Evolutionary conservation across 1,140 invertebrate genomes (phyloP).

Genomic region (Andrena cerasifolii): DNA sequence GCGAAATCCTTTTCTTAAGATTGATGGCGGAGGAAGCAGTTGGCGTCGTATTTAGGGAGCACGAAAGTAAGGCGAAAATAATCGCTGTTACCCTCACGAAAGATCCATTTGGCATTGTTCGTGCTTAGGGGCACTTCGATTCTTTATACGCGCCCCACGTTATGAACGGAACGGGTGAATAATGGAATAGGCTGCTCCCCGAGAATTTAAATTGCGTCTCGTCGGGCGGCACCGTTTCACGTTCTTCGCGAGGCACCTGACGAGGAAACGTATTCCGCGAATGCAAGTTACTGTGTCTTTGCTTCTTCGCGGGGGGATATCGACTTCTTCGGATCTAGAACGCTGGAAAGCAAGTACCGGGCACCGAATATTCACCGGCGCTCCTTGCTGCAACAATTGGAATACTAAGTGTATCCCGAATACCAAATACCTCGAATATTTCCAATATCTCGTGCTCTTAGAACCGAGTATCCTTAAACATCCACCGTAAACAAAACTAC

Average conservation of each 20-base stretch:
- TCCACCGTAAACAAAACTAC: too few species aligned
- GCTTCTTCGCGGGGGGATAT: too few species aligned
- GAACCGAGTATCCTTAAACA: not conserved
- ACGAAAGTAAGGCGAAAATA: constrained; percentile 1
- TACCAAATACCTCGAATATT: not conserved
- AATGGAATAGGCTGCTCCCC: constrained; percentile 27
- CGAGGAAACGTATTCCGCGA: not conserved
- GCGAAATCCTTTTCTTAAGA: not conserved
- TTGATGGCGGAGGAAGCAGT: not conserved
- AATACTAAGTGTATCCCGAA: not conserved
- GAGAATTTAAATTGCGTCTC: constrained; percentile 29
- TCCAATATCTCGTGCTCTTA: not conserved
- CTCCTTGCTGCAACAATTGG: too few species aligned
- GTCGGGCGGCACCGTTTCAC: constrained; percentile 24
- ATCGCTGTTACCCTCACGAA: too few species aligned
- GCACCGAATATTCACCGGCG: too few species aligned
- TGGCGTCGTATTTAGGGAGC: not conserved
- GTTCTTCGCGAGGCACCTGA: constrained; percentile 11
- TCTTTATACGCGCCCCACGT: not conserved
- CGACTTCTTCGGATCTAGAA: too few species aligned
- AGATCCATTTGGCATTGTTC: not conserved
- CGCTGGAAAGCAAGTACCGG: too few species aligned
- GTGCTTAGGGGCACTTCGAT: not conserved
- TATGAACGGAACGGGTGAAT: constrained; percentile 17
- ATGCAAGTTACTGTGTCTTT: not conserved